Conservation (phyloP, 1,140 invertebrate genomes). For the Coelopa frigida region DNA sequence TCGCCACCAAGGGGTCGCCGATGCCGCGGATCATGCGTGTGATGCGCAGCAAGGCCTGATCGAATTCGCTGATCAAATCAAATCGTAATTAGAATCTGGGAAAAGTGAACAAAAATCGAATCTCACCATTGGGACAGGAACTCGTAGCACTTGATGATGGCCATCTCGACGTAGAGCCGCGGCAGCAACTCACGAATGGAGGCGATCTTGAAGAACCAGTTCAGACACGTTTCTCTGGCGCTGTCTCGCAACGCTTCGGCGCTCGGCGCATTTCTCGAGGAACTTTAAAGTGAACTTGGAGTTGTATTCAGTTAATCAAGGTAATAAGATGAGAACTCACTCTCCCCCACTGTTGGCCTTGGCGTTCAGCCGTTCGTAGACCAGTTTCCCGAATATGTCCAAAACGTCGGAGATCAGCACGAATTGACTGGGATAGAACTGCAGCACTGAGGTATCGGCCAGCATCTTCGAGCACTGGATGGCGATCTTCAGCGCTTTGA, state of each 20-base stretch:
- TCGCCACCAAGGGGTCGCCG: constrained; percentile 85
- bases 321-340: constrained; percentile 45
- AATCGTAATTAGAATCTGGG: background rate
- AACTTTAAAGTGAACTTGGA: too few species aligned
- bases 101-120: background rate
- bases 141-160: constrained; percentile 84
- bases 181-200: constrained; percentile 93
- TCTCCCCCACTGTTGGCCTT: constrained; percentile 63
- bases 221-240: constrained; percentile 92
- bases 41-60: constrained; percentile 64
- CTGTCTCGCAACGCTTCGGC: constrained; percentile 61
- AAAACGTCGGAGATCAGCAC: constrained; percentile 92
- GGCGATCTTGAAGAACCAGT: constrained; percentile 99
- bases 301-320: too few species aligned
- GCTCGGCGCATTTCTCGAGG: too few species aligned
- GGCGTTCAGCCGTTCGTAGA: constrained; percentile 76
- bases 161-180: constrained; percentile 90
- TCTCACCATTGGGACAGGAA: constrained; percentile 65
- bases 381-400: constrained; percentile 89
- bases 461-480: constrained; percentile 94
- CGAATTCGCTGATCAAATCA: constrained; percentile 61
- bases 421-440: constrained; percentile 98
- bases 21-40: constrained; percentile 85
- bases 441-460: constrained; percentile 77
- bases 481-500: constrained; percentile 93